Evolutionary conservation across 2,888 invertebrate species (phyloP).

Genomic region (Polia nebulosa): DNA sequence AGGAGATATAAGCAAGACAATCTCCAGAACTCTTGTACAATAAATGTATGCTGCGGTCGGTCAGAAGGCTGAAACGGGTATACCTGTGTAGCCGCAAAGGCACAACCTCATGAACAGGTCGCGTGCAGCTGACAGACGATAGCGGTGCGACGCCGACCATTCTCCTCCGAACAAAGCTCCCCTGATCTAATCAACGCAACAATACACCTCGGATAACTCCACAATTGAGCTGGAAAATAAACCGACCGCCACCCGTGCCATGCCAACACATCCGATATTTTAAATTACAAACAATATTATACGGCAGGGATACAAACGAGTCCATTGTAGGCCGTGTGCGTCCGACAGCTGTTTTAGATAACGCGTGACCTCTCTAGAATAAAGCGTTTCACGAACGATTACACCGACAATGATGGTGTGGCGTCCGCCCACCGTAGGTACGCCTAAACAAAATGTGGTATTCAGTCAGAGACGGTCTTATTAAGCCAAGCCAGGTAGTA

Average conservation of each 20-base stretch:
- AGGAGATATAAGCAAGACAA: constrained; percentile 12
- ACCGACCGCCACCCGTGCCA: constrained; percentile 77
- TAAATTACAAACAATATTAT: constrained; percentile 90
- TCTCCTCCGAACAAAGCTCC: constrained; percentile 85
- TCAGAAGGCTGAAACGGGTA: constrained; percentile 69
- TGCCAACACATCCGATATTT: constrained; percentile 84
- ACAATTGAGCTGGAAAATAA: constrained; percentile 85
- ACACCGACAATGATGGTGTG: constrained; percentile 77
- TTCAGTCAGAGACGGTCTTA: constrained; percentile 9
- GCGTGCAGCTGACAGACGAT: constrained; percentile 81
- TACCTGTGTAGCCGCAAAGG: constrained; percentile 71
- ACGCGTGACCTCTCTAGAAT: constrained; percentile 87
- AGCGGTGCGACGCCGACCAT: constrained; percentile 79
- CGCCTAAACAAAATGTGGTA: constrained; percentile 55
- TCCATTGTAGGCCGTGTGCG: constrained; percentile 86
- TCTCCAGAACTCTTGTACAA: constrained; percentile 59
- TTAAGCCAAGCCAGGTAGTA: background rate
- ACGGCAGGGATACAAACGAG: constrained; percentile 85
- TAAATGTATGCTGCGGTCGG: constrained; percentile 70
- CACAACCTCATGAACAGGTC: constrained; percentile 72
- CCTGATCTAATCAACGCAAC: constrained; percentile 90
- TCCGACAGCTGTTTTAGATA: constrained; percentile 89
- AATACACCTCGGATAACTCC: constrained; percentile 86
- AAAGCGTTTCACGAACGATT: constrained; percentile 82
- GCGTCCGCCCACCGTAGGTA: constrained; percentile 60